Percentiles rank a stretch among this genome's conserved stretches.
Evolutionary conservation across 92 coral and sea anemone genomes (phyloP).

Genomic region (Ricordea florida): DNA sequence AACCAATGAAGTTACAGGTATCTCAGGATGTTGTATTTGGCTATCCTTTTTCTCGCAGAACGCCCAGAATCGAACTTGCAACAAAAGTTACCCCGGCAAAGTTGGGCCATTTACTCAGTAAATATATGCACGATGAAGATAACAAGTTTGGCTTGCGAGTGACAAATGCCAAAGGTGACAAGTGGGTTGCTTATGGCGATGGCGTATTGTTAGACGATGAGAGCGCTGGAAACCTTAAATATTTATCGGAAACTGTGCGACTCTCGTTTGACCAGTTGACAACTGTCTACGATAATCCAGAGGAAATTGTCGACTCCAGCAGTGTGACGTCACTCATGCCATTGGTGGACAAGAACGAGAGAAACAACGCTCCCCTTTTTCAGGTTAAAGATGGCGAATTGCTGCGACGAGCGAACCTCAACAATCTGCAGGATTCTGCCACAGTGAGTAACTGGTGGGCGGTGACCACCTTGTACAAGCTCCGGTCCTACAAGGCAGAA

Average conservation of each 20-base stretch:
- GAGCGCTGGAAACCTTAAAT: constrained; percentile 22
- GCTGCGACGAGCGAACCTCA: constrained; percentile 52
- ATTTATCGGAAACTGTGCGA: constrained; percentile 50
- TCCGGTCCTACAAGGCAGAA: background rate
- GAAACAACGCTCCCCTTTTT: constrained; percentile 73
- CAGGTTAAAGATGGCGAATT: constrained; percentile 44
- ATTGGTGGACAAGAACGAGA: constrained; percentile 50
- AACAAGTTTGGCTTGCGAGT: constrained; percentile 72
- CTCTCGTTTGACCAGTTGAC: constrained; percentile 63
- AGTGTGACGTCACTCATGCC: constrained; percentile 55
- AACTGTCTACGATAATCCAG: constrained; percentile 44
- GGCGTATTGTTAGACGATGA: constrained; percentile 52
- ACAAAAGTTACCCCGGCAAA: constrained; percentile 5
- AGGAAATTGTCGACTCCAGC: background rate
- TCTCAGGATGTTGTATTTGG: too few relatives aligned
- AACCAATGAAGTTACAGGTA: too few relatives aligned
- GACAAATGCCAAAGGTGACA: constrained; percentile 62
- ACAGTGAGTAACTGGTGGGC: constrained; percentile 57
- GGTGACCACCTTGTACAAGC: background rate
- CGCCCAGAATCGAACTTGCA: constrained; percentile 64
- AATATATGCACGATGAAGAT: constrained; percentile 88
- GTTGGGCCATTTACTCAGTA: constrained; percentile 60
- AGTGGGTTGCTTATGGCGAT: constrained; percentile 80
- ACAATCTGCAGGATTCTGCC: constrained; percentile 47
- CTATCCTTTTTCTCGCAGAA: too few relatives aligned